Evolutionary conservation across 2,888 invertebrate genomes (phyloP).

Genomic region (Reticulitermes lucifugus): DNA sequence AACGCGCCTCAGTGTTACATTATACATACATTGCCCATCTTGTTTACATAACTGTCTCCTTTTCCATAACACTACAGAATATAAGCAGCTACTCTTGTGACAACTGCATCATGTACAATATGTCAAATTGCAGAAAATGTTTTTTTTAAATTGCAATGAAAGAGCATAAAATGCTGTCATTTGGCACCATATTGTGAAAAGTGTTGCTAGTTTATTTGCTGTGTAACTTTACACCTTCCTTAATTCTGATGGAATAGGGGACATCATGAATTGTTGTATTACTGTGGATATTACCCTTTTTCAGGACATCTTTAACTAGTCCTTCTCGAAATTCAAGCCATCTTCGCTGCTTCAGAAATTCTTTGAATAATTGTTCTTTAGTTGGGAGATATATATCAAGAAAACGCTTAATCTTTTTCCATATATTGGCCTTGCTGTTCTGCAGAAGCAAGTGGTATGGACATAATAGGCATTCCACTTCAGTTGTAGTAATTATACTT

Average conservation of each 20-base stretch:
- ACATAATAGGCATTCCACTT: neutral
- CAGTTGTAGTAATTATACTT: neutral
- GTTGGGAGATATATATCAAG: neutral
- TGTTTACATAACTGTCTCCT: no score
- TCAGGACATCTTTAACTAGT: neutral
- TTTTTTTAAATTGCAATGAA: no score
- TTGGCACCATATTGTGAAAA: no score
- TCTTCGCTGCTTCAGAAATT: neutral
- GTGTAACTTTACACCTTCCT: neutral
- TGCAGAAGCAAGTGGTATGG: neutral
- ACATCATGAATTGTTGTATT: conserved; percentile 16
- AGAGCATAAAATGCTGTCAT: no score
- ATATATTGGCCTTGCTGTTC: neutral
- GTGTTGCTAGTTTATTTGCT: no score
- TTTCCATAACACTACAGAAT: no score
- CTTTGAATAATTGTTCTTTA: neutral
- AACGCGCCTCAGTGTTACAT: no score
- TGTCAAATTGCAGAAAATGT: no score
- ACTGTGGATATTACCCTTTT: neutral
- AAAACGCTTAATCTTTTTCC: neutral
- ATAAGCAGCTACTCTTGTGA: no score
- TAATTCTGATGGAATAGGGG: conserved; percentile 10
- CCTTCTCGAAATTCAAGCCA: neutral
- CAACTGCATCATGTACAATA: no score
- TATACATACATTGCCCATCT: no score